phyloP scores from a whole-genome alignment of 2,888 invertebrate genomes.

The Ormyrus pomaceus region DNA sequence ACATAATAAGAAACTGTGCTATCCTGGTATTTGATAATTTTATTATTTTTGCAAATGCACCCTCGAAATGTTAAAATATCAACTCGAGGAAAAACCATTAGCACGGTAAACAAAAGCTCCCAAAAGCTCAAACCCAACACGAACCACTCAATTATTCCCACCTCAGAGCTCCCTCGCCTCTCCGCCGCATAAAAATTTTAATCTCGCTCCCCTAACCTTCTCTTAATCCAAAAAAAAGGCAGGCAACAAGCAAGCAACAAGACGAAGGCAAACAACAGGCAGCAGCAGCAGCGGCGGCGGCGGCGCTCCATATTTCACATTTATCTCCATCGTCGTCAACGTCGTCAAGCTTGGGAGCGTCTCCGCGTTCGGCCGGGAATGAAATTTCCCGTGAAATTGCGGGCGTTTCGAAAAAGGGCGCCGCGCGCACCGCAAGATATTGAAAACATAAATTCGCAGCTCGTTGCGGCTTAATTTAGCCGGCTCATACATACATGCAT shows the following conservation, averaged over 20 bases:
- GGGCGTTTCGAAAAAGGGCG: constrained; percentile 4
- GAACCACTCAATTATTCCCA: constrained; percentile 9
- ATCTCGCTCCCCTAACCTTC: constrained; percentile 2
- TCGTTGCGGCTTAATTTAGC: constrained; percentile 63
- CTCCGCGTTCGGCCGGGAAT: not conserved
- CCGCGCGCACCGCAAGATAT: constrained; percentile 54
- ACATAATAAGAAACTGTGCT: too few species aligned
- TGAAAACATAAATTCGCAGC: constrained; percentile 64
- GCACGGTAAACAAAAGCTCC: not conserved
- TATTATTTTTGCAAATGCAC: too few species aligned
- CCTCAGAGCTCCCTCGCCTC: not conserved
- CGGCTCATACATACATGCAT: constrained; percentile 64
- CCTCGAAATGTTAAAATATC: not conserved
- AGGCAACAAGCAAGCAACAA: not conserved
- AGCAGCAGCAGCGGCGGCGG: not conserved
- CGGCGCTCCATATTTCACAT: not conserved
- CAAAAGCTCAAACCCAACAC: not conserved
- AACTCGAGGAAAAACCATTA: not conserved
- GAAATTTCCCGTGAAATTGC: constrained; percentile 39
- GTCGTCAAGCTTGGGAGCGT: constrained; percentile 7
- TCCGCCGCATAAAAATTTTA: constrained; percentile 21
- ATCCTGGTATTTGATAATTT: too few species aligned
- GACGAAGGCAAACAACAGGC: not conserved
- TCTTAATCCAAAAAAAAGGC: not conserved
- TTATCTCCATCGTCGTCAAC: constrained; percentile 1